Percentiles rank a stretch among this genome's conserved stretches.
These are phyloP conservation scores for Nephrotoma flavescens DNA, from an alignment of 2,888 invertebrate species.

Conservation along the genomic window DNA sequence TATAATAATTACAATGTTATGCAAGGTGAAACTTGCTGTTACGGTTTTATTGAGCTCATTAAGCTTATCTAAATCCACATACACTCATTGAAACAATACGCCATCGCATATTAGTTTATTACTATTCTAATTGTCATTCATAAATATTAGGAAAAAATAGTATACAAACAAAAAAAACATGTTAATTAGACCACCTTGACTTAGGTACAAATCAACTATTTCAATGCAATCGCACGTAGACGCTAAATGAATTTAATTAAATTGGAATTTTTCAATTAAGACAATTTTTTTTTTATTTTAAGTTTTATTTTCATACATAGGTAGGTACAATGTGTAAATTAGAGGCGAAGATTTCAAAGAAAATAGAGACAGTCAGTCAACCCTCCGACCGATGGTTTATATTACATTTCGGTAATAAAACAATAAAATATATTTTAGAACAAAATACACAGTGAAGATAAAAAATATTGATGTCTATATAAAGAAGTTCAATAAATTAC, in stretches of 20 bases:
- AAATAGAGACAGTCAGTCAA: neutral
- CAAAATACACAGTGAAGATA: neutral
- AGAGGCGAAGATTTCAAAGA: neutral
- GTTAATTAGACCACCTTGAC: neutral
- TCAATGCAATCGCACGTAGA: neutral
- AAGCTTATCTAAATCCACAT: neutral
- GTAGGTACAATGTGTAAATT: neutral
- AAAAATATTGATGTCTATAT: neutral
- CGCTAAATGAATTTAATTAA: neutral
- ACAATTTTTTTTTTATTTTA: neutral
- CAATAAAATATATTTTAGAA: neutral
- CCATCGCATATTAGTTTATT: neutral
- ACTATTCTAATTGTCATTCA: neutral
- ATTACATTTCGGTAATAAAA: neutral
- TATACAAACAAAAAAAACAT: neutral
- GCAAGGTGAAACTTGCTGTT: no score
- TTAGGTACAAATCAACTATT: neutral
- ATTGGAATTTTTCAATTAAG: neutral
- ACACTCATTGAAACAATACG: neutral
- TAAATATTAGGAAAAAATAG: neutral
- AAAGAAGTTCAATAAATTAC: neutral
- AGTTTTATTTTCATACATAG: neutral
- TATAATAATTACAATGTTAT: no score
- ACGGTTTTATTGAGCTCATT: neutral
- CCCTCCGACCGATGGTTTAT: neutral